phyloP scores from a whole-genome alignment of 2,888 invertebrate species.

The Suillia variegata region DNA sequence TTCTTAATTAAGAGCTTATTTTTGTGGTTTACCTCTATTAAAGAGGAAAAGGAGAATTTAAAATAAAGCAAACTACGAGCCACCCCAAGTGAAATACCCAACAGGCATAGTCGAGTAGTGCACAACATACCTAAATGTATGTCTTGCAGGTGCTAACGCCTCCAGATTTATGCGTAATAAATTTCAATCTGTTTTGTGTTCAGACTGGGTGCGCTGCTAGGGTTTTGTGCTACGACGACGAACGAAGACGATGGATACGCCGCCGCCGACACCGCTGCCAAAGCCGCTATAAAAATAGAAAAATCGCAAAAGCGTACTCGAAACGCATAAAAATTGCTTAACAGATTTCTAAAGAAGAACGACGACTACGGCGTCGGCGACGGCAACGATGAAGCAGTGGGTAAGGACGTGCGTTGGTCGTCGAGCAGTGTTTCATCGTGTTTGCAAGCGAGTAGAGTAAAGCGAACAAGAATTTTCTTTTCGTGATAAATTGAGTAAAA shows the following conservation, averaged over 20 bases:
- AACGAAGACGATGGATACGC: neutral
- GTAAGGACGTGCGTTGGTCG: no score
- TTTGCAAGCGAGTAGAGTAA: neutral
- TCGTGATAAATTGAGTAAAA: constrained; percentile 39
- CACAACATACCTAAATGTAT: neutral
- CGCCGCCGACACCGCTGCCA: neutral
- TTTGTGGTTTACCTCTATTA: no score
- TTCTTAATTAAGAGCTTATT: no score
- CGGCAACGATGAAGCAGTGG: neutral
- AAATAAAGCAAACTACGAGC: no score
- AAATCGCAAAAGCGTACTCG: constrained; percentile 23
- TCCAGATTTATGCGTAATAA: constrained; percentile 59
- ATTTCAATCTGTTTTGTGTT: constrained; percentile 52
- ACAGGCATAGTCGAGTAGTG: no score
- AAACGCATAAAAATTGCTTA: constrained; percentile 34
- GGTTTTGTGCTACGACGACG: no score
- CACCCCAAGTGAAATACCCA: neutral
- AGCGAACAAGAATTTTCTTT: neutral
- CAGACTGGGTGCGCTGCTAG: no score
- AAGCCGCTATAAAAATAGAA: no score
- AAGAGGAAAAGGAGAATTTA: no score
- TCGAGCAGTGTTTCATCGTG: no score
- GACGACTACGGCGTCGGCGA: neutral
- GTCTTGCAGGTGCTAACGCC: constrained; percentile 47
- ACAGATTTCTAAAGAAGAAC: constrained; percentile 15